Evolutionary conservation across 2,888 invertebrate genomes (phyloP), one percentile per base, ranked within the genome.

Genomic region (Drosophila melanosoma): DNA sequence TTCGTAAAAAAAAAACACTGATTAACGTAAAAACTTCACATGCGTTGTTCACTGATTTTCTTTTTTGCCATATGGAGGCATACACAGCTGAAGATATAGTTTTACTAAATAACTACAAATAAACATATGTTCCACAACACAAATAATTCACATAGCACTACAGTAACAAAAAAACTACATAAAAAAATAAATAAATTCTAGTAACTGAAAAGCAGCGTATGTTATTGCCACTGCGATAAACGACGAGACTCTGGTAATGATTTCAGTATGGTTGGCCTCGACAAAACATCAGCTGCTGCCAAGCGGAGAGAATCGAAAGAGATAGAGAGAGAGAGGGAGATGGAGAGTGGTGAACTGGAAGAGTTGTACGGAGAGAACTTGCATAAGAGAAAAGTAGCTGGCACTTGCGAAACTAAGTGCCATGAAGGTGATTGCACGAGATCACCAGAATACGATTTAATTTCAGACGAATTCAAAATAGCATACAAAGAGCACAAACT

Each of bases 251-350:
- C 76, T 76, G 80, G 42, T 10, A 51, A 45, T 73, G 76, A 54
- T 57, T 49, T 57, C 33, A 26, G 23, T 56, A 68, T 17, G 20
- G 57, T 58, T 61, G 59, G 74, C 79, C 70, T 51, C 66, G 61
- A 58, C 79, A 26, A 56, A 75, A 70, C 76, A 69, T 65, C 75
- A 79, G 71, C 75, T 67, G 79, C 76, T 79, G 35, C 59, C 49
- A 52, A 42, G 54, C 51, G 58, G 26, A 75, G 36, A 62, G 11
- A 48, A 40, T 36, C 42, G 20, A 20, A 42, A 67, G 54, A 35
- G 6, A 62, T 54, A 15, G 8, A 38, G 42, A 49, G 52, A 40
- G 52, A 29, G 15, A 23, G 15, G 3, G 45, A 45, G 45, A 23
- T 45, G 45, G 15, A 45, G 15, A 15, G 15, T 20, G 45, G 7